These are phyloP conservation scores for Neodiprion pinetum DNA, from an alignment of 1,140 invertebrate genomes.

Conservation along the genomic window DNA sequence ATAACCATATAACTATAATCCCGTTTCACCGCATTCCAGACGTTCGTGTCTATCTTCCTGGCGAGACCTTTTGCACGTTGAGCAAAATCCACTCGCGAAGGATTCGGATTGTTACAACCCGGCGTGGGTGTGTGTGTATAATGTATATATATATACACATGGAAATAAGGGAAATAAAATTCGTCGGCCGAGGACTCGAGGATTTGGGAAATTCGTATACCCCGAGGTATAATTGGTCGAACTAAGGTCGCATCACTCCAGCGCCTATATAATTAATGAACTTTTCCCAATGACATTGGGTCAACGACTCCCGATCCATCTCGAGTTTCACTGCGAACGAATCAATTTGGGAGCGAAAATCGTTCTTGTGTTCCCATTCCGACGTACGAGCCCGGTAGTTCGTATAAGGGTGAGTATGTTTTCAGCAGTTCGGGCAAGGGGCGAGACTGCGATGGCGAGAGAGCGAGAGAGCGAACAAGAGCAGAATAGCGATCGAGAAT, in stretches of 20 bases:
- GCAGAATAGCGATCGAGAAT: background rate
- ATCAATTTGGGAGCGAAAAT: background rate
- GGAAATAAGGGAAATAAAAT: background rate
- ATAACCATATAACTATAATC: constrained; percentile 4
- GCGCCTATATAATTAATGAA: background rate
- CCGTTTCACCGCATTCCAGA: background rate
- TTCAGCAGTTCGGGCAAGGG: background rate
- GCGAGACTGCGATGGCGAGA: too few species aligned
- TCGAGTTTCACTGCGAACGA: background rate
- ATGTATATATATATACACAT: too few species aligned
- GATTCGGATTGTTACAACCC: background rate
- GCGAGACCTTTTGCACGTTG: background rate
- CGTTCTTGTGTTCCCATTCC: background rate
- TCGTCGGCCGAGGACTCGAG: background rate
- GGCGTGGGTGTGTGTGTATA: background rate
- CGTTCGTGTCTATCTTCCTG: background rate
- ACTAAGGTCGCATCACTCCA: background rate
- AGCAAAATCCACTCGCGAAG: background rate
- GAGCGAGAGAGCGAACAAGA: too few species aligned
- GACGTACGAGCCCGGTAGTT: background rate
- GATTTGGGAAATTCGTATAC: background rate
- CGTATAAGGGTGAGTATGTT: background rate
- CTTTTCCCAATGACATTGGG: background rate
- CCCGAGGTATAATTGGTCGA: background rate
- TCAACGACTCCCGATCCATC: background rate